Base-by-base conservation (phyloP, 2,797 vertebrate species). In the Platalea minor region DNA sequence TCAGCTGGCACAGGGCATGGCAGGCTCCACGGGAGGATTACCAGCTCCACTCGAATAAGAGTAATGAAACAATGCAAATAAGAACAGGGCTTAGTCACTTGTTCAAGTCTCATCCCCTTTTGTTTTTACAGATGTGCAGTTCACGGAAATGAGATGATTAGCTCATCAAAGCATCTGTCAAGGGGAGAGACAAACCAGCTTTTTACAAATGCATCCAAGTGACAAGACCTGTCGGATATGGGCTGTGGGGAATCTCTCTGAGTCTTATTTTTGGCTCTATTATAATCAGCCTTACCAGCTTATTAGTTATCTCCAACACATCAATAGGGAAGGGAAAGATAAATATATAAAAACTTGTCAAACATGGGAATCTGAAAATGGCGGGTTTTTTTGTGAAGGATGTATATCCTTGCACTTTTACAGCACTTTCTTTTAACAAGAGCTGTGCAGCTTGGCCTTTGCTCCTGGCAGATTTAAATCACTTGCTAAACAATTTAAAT, bases 91-190 rank as follows among this genome's bases (percentile, higher is more conserved):
- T 97, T 93, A 96, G 91, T 96, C 97, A 97, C 85, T 94, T 64
- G 67, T 50, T 90, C 5, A 3, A 95, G 85, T 59, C 88, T 91
- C 90, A 96, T 76, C 74, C 87, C 33, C 83, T 96, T 94, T 90
- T 97, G 95, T 97, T 97, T 97, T 94, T 89, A 97, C 97, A 96
- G 95, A 96, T 96, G 95, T 95, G 92, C 92, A 91, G 75, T 19
- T 93, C 97, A 88, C 4, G 59, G 96, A 96, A 97, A 96, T 90
- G 89, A 96, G 95, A 91, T 76, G 91, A 97, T 97, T 97, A 97
- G 89, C 91, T 95, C 96, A 95, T 97, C 97, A 97, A 95, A 89
- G 95, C 89, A 90, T 90, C 91, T 97, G 97, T 97, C 97, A 97
- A 94, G 33, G 73, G 45, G 89, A 94, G 92, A 97, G 95, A 92